Base-by-base conservation (phyloP, 2,113 vertebrate genomes). In the Nibea albiflora region DNA sequence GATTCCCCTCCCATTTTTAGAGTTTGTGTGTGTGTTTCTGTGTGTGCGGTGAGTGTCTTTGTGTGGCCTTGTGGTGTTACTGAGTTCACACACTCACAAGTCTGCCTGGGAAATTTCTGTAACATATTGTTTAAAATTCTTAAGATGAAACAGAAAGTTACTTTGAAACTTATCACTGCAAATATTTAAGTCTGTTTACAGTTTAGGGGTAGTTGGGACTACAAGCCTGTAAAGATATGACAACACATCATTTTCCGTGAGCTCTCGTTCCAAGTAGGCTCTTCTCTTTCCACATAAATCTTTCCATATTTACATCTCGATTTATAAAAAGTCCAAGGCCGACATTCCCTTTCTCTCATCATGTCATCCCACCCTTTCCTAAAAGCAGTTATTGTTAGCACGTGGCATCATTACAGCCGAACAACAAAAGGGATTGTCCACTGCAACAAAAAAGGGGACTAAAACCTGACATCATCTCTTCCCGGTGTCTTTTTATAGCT, bases 351-450 rank as follows among this genome's bases (percentile, higher is more conserved):
- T 66, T 84, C 79, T 90, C 71, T 86, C 86, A 88, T 79, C 58
- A 26, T 90, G 85, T 86, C 87, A 91, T 84, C 85, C 90, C 92
- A 85, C 90, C 90, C 91, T 90, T 93, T 89, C 90, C 87, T 89
- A 84, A 85, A 81, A 81, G 72, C 65, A 81, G 79, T 81, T 91
- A 93, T 92, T 91, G 80, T 94, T 90, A 87, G 86, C 79, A 73
- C 3, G 63, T 79, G 73, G 68, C 83, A 83, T 88, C 58, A 81
- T 76, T 50, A 56, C 5, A 22, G 82, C 46, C 85, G 78, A 72
- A 70, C 77, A 90, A 92, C 78, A 89, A 91, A 86, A 81, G 83
- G 42, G 66, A 82, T 76, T 84, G 80, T 83, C 84, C 74, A n/a
- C 53, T 62, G 1, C 3, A 63, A 58, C 11, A 31, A 71, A 74